Evolutionary conservation across 2,797 vertebrate species (phyloP).

Genomic region (Scarus forsteni): DNA sequence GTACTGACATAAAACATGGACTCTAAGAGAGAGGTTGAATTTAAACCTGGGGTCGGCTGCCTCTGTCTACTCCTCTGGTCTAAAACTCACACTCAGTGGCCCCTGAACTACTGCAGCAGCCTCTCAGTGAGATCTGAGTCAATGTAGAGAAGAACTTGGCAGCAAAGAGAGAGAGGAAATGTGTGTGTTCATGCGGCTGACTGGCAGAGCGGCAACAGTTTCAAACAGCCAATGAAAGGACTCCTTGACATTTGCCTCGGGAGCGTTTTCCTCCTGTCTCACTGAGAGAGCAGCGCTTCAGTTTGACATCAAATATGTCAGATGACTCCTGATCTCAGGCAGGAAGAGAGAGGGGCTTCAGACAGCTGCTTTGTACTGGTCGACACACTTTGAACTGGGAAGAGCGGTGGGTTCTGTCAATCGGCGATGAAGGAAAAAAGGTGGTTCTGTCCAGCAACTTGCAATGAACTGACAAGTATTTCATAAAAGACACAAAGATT

Average conservation of each 20-base stretch:
- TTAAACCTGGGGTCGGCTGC: slow-evolving; percentile 11
- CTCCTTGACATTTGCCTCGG: slow-evolving; percentile 52
- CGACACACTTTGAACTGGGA: slow-evolving; percentile 3
- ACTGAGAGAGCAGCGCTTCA: slow-evolving; percentile 5
- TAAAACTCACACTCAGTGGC: slow-evolving; percentile 42
- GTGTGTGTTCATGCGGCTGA: slow-evolving; percentile 28
- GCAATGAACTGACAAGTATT: not conserved
- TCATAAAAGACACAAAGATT: no score
- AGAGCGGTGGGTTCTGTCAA: not conserved
- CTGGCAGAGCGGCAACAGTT: slow-evolving; percentile 33
- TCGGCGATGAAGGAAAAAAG: not conserved
- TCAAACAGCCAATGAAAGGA: slow-evolving; percentile 42
- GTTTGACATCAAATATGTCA: slow-evolving; percentile 30
- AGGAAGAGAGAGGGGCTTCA: slow-evolving; percentile 6
- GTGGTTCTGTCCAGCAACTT: not conserved
- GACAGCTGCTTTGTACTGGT: slow-evolving; percentile 14
- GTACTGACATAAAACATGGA: slow-evolving; percentile 60
- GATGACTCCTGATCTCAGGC: slow-evolving; percentile 27
- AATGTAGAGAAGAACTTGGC: slow-evolving; percentile 38
- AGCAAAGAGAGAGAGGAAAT: not conserved
- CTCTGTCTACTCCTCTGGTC: slow-evolving; percentile 4
- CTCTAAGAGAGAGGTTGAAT: slow-evolving; percentile 21
- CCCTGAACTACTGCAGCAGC: slow-evolving; percentile 21
- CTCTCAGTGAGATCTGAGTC: slow-evolving; percentile 8
- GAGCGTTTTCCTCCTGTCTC: slow-evolving; percentile 35